These are phyloP conservation scores for Euplagia quadripunctaria DNA, from an alignment of 2,888 invertebrate species.

Conservation along the genomic window DNA sequence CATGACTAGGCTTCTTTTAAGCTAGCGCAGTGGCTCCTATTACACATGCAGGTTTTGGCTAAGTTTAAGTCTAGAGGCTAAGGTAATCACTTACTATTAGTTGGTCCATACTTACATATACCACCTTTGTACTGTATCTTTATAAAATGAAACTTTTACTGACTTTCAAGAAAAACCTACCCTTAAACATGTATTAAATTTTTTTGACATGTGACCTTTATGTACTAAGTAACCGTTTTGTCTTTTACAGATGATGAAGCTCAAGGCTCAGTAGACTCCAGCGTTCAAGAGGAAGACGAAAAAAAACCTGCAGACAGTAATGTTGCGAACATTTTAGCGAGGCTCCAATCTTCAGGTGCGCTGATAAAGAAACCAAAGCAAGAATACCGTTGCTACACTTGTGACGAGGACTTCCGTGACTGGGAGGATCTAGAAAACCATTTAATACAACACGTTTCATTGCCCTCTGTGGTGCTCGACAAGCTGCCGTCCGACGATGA, in stretches of 20 bases:
- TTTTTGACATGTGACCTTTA: neutral
- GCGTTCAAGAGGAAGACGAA: slow-evolving; percentile 54
- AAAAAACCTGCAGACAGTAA: slow-evolving; percentile 61
- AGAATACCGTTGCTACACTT: slow-evolving; percentile 83
- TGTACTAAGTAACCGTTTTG: slow-evolving; percentile 5
- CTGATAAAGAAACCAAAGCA: slow-evolving; percentile 73
- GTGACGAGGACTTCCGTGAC: slow-evolving; percentile 80
- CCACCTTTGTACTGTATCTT: too few relatives aligned
- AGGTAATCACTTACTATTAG: too few relatives aligned
- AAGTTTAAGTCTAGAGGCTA: too few relatives aligned
- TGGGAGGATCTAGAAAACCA: slow-evolving; percentile 84
- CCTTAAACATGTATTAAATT: neutral
- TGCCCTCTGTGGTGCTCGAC: slow-evolving; percentile 83
- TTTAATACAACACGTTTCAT: slow-evolving; percentile 86
- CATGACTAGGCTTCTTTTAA: neutral
- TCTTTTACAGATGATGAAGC: slow-evolving; percentile 65
- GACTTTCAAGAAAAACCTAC: too few relatives aligned
- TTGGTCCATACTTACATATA: too few relatives aligned
- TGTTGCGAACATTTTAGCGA: slow-evolving; percentile 73
- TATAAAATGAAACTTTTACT: neutral
- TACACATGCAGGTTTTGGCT: neutral
- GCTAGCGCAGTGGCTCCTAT: neutral
- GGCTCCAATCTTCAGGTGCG: slow-evolving; percentile 67
- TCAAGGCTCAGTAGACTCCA: slow-evolving; percentile 58
- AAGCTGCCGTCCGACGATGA: slow-evolving; percentile 86